phyloP scores from a whole-genome alignment of 1,140 invertebrate species.

The Drosophila persimilis region DNA sequence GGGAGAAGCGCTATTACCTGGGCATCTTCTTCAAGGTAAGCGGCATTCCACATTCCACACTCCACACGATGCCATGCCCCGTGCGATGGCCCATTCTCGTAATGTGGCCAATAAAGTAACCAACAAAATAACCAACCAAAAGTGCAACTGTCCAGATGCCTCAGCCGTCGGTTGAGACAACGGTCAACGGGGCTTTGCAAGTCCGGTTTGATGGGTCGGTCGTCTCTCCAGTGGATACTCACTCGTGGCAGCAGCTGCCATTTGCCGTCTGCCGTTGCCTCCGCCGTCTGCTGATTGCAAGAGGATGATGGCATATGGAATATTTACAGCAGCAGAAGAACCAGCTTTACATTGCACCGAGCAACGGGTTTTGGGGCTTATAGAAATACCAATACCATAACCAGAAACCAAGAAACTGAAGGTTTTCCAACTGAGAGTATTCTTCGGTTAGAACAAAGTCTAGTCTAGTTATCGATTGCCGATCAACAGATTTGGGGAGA shows the following conservation, averaged over 20 bases:
- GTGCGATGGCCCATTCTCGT: constrained; percentile 41
- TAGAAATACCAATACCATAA: no score
- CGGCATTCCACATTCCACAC: constrained; percentile 53
- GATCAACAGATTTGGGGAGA: no score
- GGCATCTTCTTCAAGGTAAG: constrained; percentile 96
- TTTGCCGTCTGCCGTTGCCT: background rate
- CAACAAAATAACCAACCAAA: constrained; percentile 26
- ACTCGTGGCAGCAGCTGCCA: no score
- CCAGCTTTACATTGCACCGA: background rate
- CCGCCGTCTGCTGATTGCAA: constrained; percentile 22
- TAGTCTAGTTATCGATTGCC: no score
- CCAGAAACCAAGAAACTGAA: no score
- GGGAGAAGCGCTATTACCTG: constrained; percentile 93
- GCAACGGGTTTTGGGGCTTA: constrained; percentile 8
- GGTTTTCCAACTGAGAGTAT: no score
- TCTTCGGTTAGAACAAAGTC: no score
- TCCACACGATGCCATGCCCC: constrained; percentile 11
- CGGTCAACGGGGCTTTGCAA: constrained; percentile 26
- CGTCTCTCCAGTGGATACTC: constrained; percentile 21
- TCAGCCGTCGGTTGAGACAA: constrained; percentile 11
- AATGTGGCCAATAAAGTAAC: constrained; percentile 27
- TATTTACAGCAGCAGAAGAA: constrained; percentile 29
- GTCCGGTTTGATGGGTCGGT: constrained; percentile 47
- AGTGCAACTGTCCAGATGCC: constrained; percentile 40
- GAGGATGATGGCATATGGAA: constrained; percentile 52